Conservation (phyloP, 2,888 invertebrate species). For the Eucriotettix oculatus region DNA sequence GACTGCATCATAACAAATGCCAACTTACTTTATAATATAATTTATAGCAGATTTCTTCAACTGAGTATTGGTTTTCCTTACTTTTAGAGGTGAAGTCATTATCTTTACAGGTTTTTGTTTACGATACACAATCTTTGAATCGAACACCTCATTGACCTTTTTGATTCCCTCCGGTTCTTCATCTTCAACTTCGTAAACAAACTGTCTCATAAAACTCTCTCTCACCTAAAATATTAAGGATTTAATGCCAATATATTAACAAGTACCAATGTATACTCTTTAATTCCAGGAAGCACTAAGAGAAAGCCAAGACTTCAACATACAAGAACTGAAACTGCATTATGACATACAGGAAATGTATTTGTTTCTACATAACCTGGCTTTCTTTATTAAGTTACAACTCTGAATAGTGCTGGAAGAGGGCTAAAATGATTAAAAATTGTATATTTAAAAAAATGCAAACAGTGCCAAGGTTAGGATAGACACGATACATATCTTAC, state of each 20-base stretch:
- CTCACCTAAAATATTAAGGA: slow-evolving; percentile 42
- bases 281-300: too few species aligned
- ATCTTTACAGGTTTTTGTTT: slow-evolving; percentile 72
- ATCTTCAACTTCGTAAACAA: slow-evolving; percentile 75
- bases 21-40: slow-evolving; percentile 67
- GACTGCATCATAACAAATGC: slow-evolving; percentile 5
- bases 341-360: too few species aligned
- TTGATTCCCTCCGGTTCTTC: slow-evolving; percentile 48
- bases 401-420: too few species aligned
- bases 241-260: too few species aligned
- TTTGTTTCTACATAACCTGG: too few species aligned
- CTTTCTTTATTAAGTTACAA: too few species aligned
- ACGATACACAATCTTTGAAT: slow-evolving; percentile 58
- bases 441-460: not conserved
- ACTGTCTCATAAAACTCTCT: slow-evolving; percentile 97
- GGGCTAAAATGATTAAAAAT: too few species aligned
- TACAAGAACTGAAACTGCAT: too few species aligned
- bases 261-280: too few species aligned
- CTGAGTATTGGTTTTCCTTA: slow-evolving; percentile 62
- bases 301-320: too few species aligned
- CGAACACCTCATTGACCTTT: slow-evolving; percentile 43
- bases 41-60: slow-evolving; percentile 67
- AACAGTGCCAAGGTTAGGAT: not conserved
- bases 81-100: slow-evolving; percentile 65
- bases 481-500: slow-evolving; percentile 26